Percentiles rank a stretch among this genome's conserved stretches.
These are phyloP conservation scores for Varanus komodoensis DNA, from an alignment of 2,113 vertebrate genomes.

Conservation along the genomic window DNA sequence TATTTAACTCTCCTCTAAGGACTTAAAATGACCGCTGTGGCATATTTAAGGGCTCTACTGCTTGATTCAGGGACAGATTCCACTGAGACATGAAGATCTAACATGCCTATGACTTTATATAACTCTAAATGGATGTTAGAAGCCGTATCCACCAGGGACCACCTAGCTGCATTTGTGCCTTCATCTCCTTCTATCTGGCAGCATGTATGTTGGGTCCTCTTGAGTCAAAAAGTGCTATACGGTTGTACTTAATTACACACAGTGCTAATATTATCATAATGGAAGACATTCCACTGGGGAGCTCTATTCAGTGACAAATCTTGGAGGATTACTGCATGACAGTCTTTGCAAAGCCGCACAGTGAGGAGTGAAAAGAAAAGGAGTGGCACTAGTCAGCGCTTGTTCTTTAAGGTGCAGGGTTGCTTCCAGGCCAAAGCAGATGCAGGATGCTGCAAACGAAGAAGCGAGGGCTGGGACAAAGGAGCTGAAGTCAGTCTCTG, in stretches of 20 bases:
- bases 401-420: background rate
- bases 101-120: background rate
- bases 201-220: background rate
- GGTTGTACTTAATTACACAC: conserved; percentile 10
- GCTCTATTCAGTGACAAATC: background rate
- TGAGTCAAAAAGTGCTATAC: conserved; percentile 12
- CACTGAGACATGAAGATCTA: background rate
- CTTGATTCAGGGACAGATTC: background rate
- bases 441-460: background rate
- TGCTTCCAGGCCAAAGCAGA: conserved; percentile 10
- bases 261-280: conserved; percentile 33
- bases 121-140: conserved; percentile 10
- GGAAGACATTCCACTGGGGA: background rate
- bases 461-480: background rate
- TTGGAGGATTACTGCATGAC: background rate
- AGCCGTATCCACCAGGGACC: background rate
- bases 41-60: background rate
- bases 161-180: background rate
- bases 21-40: background rate
- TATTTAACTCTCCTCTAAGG: no score
- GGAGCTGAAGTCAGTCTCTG: background rate
- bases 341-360: background rate
- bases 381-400: background rate
- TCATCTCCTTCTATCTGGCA: background rate
- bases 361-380: background rate